A percentile compares a stretch with the other conserved stretches of the same genome.
These are phyloP conservation scores for Phymanthus crucifer DNA, from an alignment of 92 coral and sea anemone species.

Conservation along the genomic window DNA sequence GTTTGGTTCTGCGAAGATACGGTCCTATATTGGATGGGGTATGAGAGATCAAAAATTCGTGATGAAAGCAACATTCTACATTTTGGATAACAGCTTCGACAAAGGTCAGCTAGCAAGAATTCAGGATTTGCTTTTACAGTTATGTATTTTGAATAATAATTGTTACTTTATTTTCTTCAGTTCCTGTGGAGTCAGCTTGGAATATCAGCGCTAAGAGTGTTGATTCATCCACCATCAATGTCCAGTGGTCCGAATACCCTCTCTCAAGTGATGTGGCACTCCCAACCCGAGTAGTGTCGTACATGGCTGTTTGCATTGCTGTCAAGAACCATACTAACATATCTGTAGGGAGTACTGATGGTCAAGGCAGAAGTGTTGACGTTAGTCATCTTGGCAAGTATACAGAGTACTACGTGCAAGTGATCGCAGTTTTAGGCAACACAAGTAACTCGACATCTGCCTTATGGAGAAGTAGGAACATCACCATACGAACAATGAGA, in stretches of 20 bases:
- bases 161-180: not conserved
- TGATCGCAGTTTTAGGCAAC: not conserved
- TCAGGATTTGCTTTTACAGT: too few species aligned
- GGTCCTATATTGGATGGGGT: not conserved
- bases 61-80: not conserved
- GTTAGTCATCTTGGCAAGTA: not conserved
- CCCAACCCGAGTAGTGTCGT: not conserved
- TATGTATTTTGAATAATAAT: too few species aligned
- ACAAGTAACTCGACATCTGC: not conserved
- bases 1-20: not conserved
- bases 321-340: not conserved
- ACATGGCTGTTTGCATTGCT: not conserved
- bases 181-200: not conserved
- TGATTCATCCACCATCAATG: not conserved
- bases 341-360: not conserved
- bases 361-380: not conserved
- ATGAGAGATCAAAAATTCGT: not conserved
- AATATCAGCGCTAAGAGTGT: not conserved
- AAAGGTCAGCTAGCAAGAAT: not conserved
- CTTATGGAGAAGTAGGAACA: not conserved
- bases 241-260: not conserved
- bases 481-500: not conserved
- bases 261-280: not conserved
- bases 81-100: not conserved
- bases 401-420: not conserved